These are phyloP conservation scores for Aldrovandia affinis DNA, from an alignment of 2,797 vertebrate species.

Conservation along the genomic window DNA sequence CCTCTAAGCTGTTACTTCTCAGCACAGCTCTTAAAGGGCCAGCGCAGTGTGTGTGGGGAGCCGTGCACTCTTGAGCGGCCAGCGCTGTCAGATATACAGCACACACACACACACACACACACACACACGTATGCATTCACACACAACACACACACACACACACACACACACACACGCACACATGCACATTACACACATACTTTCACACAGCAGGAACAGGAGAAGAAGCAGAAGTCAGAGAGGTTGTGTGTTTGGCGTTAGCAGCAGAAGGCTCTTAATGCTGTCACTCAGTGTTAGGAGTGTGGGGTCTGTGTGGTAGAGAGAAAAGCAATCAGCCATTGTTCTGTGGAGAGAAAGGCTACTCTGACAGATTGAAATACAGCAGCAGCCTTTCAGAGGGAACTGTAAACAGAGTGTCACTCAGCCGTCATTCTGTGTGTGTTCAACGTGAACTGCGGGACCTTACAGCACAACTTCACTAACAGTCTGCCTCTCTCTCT, in stretches of 20 bases:
- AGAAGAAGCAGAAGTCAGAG: constrained; percentile 37
- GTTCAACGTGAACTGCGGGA: constrained; percentile 19
- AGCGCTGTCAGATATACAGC: background rate
- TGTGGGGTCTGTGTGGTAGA: constrained; percentile 74
- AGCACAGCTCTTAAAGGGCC: constrained; percentile 95
- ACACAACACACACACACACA: constrained; percentile 17
- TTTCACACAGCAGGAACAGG: constrained; percentile 39
- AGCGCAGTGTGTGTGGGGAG: constrained; percentile 55
- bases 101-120: constrained; percentile 17
- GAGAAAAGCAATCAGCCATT: constrained; percentile 88
- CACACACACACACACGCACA: constrained; percentile 59
- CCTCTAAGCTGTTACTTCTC: constrained; percentile 81
- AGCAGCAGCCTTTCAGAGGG: constrained; percentile 83
- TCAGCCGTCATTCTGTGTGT: constrained; percentile 63
- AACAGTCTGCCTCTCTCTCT: background rate
- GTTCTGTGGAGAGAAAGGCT: constrained; percentile 87
- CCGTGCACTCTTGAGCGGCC: background rate
- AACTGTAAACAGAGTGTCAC: constrained; percentile 88
- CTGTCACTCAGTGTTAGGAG: constrained; percentile 81
- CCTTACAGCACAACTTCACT: constrained; percentile 4
- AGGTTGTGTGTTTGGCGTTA: constrained; percentile 40
- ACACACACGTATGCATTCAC: constrained; percentile 6
- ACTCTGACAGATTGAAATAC: constrained; percentile 96
- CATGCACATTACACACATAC: constrained; percentile 37
- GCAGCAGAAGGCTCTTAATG: constrained; percentile 70